Base-by-base conservation (phyloP, 2,888 invertebrate species). In the Drosophila mayaguana region DNA sequence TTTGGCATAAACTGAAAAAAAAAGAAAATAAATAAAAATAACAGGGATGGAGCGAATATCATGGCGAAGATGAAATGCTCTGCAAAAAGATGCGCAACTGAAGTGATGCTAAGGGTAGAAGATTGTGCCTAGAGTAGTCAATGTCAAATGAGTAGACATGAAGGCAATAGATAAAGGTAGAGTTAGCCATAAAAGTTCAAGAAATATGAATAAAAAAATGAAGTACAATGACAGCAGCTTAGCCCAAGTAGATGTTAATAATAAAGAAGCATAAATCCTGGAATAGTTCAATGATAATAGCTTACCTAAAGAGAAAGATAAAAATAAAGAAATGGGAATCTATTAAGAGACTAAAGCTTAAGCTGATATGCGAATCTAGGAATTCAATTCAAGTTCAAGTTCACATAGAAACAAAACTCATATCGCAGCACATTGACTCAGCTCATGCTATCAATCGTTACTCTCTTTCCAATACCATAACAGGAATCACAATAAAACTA, bases 1-100 rank as follows among this genome's bases (percentile, higher is more conserved):
- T 85, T 81, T 78, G 54, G 57, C 59, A 67, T 81, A 78, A 85
- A 77, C 76, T 79, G 73, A 75, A 88, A 73, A 68, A 73, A 74
- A 88, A 65, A 60, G 71, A 71, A 88, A 65, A 60, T 71, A 71
- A 34, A 16, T 6, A 12, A 25, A 25, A 25, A 25, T 28, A 8
- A 34, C 20, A 53, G 36, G 1, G 12, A 54, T n/a, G 28, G 18
- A 32, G 28, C 3, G n/a, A 8, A 18, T 5, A 18, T 0, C 2
- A 11, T 5, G 32, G 0, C 43, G 43, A 43, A 34, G 16, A 22
- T 0, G 3, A n/a, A 32, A 56, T 43, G n/a, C 56, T 11, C 56
- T 42, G 8, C 18, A 18, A 18, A 25, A n/a, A 46, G 1, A 9
- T 16, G 22, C 0, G 22, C 11, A 12, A 1, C 38, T 22, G 5